Conservation (phyloP, 2,113 vertebrate genomes). For the Anarhynchus alexandrinus region DNA sequence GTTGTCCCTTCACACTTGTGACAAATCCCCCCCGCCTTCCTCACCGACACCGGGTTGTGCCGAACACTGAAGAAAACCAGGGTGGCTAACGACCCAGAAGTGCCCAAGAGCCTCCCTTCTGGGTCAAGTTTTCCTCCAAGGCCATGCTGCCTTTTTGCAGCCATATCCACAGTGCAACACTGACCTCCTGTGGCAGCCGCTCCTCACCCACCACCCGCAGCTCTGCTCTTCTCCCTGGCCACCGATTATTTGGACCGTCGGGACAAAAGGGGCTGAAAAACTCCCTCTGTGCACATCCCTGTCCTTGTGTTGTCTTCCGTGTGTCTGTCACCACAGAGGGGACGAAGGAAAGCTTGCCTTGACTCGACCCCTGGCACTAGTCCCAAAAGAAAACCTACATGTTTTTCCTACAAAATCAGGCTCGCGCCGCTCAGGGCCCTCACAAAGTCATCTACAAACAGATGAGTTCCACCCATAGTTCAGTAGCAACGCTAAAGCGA, state of each 20-base stretch:
- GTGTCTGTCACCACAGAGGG: not conserved
- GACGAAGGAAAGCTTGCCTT: not conserved
- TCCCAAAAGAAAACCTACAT: not conserved
- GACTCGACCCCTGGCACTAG: not conserved
- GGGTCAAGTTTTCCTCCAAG: conserved; percentile 25
- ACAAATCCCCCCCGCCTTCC: not conserved
- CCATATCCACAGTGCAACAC: conserved; percentile 47
- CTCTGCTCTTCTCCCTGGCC: not conserved
- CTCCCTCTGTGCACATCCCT: rapidly evolving
- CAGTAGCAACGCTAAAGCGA: rapidly evolving
- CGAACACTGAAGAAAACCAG: not conserved
- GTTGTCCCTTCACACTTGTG: rapidly evolving
- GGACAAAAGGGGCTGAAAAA: not conserved
- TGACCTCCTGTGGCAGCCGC: conserved; percentile 64
- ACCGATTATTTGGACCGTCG: rapidly evolving
- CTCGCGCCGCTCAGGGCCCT: no score
- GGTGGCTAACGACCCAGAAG: not conserved
- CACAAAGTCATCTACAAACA: not conserved
- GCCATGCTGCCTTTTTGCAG: not conserved
- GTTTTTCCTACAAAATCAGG: not conserved
- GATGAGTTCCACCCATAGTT: not conserved
- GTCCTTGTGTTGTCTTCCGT: rapidly evolving
- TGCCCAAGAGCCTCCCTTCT: not conserved
- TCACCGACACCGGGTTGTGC: not conserved
- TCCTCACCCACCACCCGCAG: not conserved